Conservation (phyloP, 2,888 invertebrate genomes). For the Nemoura dubitans region DNA sequence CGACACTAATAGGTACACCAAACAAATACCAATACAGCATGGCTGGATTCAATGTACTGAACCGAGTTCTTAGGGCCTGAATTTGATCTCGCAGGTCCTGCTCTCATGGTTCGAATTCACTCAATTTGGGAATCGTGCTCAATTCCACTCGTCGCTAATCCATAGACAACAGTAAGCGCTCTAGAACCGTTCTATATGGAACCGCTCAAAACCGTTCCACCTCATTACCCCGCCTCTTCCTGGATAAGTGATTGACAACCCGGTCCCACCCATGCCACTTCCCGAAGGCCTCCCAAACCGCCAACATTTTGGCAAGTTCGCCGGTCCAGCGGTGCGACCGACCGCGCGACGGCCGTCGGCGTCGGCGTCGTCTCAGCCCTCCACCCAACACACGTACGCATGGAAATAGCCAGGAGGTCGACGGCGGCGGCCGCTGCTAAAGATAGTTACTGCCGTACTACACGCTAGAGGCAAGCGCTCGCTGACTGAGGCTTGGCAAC, state of each 20-base stretch:
- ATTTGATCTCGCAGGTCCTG: no score
- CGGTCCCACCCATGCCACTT: background rate
- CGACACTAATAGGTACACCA: no score
- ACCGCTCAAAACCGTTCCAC: background rate
- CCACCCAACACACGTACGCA: background rate
- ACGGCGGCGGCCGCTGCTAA: background rate
- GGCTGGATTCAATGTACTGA: no score
- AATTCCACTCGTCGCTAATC: no score
- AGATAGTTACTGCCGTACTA: background rate
- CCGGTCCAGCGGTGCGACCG: background rate
- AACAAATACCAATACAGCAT: no score
- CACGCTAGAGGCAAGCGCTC: background rate
- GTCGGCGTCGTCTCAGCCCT: background rate
- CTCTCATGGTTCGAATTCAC: no score
- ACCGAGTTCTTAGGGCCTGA: no score
- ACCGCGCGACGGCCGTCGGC: background rate
- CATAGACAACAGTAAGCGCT: no score
- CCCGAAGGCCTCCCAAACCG: background rate
- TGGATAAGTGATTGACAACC: background rate
- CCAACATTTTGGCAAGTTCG: background rate
- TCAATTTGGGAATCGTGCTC: no score
- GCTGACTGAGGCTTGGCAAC: background rate
- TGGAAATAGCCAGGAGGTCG: constrained; percentile 3
- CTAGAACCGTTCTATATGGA: no score
- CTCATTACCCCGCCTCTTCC: background rate